Evolutionary conservation across 2,113 vertebrate genomes (phyloP).

Genomic region (Azemiops feae): DNA sequence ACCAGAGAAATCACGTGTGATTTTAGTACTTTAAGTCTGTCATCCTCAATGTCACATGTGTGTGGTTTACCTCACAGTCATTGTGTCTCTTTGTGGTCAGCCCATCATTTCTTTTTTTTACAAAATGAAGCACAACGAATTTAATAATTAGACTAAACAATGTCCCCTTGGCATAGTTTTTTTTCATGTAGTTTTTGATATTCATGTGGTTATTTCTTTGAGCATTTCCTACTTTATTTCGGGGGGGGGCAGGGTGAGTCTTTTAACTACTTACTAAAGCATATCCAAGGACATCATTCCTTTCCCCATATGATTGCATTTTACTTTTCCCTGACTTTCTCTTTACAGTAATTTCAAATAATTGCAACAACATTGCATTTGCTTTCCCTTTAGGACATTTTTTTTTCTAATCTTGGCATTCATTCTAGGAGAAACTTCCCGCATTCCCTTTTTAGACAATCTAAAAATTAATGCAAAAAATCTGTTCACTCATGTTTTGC

Average conservation of each 20-base stretch:
- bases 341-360: conserved; percentile 51
- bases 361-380: conserved; percentile 63
- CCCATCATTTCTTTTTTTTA: conserved; percentile 2
- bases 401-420: conserved; percentile 35
- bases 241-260: neutral
- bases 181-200: conserved; percentile 14
- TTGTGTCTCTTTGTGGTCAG: neutral
- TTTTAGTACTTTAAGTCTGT: neutral
- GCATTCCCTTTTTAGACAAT: conserved; percentile 35
- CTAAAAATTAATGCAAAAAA: conserved; percentile 63
- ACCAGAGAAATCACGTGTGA: neutral
- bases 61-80: neutral
- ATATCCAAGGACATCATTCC: conserved; percentile 26
- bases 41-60: neutral
- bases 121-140: neutral
- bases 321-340: conserved; percentile 47
- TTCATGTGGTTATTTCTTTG: neutral
- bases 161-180: conserved; percentile 11
- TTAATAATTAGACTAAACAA: conserved; percentile 35
- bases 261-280: conserved; percentile 7
- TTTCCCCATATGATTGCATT: conserved; percentile 49
- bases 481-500: conserved; percentile 57
- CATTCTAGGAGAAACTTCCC: conserved; percentile 16
- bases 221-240: conserved; percentile 5
- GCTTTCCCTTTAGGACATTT: conserved; percentile 56